Conservation (phyloP, 2,113 vertebrate genomes). For the Tetrao urogallus region DNA sequence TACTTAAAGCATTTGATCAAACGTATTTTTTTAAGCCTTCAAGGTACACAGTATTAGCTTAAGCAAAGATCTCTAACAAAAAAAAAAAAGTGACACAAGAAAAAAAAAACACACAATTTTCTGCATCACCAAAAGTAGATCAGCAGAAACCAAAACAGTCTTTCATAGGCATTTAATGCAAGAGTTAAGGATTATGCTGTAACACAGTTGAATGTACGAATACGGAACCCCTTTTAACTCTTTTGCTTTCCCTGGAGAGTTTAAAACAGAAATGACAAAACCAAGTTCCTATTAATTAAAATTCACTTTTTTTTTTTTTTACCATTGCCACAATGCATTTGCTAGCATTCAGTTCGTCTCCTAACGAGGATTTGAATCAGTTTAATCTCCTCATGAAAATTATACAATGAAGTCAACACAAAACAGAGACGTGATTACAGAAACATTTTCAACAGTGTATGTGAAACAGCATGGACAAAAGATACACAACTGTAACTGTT, state of each 20-base stretch:
- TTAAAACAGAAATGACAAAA: background rate
- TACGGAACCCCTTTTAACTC: background rate
- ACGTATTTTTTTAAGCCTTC: background rate
- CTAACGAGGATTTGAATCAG: background rate
- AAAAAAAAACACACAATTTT: fast-evolving
- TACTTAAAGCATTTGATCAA: background rate
- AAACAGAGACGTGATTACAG: background rate
- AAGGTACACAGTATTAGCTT: background rate
- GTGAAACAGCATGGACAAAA: background rate
- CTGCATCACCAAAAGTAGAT: background rate
- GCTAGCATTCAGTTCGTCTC: background rate
- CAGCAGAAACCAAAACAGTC: background rate
- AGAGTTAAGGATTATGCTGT: background rate
- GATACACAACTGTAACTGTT: background rate
- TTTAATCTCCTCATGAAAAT: background rate
- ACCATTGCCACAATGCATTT: background rate
- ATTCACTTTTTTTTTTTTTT: background rate
- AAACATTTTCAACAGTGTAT: background rate
- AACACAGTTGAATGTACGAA: background rate
- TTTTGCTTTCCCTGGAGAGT: background rate
- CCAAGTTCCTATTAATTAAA: background rate
- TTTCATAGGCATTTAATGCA: background rate
- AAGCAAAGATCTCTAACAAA: background rate
- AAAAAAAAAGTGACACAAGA: background rate
- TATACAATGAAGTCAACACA: background rate